These are phyloP conservation scores for Triops longicaudatus DNA, from an alignment of 1,140 invertebrate genomes.

Conservation along the genomic window DNA sequence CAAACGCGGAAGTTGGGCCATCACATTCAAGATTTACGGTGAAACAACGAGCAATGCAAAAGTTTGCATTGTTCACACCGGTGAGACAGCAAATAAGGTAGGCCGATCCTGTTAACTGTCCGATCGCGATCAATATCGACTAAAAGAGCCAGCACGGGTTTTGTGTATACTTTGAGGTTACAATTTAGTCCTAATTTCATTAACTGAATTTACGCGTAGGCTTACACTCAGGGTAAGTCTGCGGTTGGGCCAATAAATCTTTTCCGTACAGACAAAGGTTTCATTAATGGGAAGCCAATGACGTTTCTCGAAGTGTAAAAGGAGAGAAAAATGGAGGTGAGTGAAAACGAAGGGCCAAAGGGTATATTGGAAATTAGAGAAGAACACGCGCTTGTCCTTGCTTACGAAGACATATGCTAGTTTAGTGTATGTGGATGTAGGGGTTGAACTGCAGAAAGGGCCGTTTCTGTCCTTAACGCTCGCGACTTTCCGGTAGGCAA, in stretches of 20 bases:
- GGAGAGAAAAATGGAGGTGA: no score
- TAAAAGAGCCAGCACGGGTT: not conserved
- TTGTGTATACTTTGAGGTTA: not conserved
- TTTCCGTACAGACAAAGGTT: not conserved
- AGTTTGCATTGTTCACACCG: no score
- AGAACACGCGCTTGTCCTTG: not conserved
- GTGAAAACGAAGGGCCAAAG: no score
- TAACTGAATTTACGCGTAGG: not conserved
- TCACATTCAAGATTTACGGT: no score
- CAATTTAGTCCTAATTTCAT: not conserved
- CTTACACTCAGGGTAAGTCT: not conserved
- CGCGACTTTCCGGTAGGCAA: not conserved
- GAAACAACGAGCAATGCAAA: no score
- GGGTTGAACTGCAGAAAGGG: constrained; percentile 6
- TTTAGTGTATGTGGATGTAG: not conserved
- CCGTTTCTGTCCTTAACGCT: not conserved
- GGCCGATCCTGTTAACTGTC: not conserved
- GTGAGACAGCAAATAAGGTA: no score
- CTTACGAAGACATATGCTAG: not conserved
- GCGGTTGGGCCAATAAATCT: not conserved
- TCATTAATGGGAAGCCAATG: not conserved
- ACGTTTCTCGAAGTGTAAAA: not conserved
- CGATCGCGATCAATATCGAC: constrained; percentile 6
- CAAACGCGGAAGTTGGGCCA: no score
- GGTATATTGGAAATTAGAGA: no score